Evolutionary conservation across 2,113 vertebrate species (phyloP).

Genomic region (Sebastes fasciatus): DNA sequence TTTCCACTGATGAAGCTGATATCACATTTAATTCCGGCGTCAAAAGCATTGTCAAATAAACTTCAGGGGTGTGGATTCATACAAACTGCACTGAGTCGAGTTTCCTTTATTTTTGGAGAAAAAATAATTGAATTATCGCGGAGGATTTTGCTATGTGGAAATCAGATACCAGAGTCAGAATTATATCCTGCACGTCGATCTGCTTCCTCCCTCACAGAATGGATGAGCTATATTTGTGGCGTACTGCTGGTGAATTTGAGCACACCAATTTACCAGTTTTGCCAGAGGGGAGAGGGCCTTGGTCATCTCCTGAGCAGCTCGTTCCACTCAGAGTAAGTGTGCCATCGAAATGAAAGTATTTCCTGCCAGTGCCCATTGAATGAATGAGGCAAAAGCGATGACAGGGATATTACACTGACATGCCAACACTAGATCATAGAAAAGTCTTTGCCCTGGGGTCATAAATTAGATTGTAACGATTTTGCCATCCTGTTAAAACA

Average conservation of each 20-base stretch:
- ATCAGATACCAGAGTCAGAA: conserved; percentile 13
- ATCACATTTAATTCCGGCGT: not conserved
- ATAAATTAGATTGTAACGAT: conserved; percentile 91
- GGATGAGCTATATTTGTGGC: conserved; percentile 31
- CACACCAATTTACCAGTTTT: conserved; percentile 28
- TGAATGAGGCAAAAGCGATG: conserved; percentile 64
- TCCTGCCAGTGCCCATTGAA: conserved; percentile 68
- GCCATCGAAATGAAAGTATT: conserved; percentile 69
- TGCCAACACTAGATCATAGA: conserved; percentile 73
- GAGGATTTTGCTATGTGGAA: not conserved
- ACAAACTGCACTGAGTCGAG: not conserved
- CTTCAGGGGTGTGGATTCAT: not conserved
- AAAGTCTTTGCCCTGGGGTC: conserved; percentile 79
- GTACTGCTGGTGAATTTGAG: conserved; percentile 26
- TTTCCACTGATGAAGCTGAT: not conserved
- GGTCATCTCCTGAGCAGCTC: conserved; percentile 50
- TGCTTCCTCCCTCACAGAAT: conserved; percentile 18
- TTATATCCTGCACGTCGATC: conserved; percentile 24
- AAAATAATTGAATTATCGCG: not conserved
- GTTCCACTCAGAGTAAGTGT: conserved; percentile 54
- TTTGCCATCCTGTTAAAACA: conserved; percentile 89
- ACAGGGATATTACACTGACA: conserved; percentile 74
- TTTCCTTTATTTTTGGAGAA: not conserved
- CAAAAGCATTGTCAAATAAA: not conserved
- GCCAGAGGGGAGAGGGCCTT: conserved; percentile 27